Base-by-base conservation (phyloP, 2,797 vertebrate genomes). In the Echeneis naucrates region DNA sequence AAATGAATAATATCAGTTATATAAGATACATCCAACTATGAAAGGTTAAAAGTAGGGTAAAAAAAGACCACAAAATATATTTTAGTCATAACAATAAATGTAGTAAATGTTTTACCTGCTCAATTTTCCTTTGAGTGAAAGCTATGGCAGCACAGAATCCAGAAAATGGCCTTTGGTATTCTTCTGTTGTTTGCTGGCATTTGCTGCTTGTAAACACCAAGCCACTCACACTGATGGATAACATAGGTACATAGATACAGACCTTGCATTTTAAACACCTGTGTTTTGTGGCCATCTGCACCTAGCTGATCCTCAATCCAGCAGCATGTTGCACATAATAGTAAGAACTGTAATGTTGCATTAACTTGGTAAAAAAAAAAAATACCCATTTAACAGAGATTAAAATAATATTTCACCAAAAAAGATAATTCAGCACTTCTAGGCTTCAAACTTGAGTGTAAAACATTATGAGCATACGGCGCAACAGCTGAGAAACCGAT, bases 21-120 rank as follows among this genome's bases (percentile, higher is more conserved):
- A 75, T 62, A 69, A 72, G 35, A 21, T 68, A 65, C 64, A 77
- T 75, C 77, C 30, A 78, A 74, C 24, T 61, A 72, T 45, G n/a
- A 7, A 53, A 66, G 8, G 16, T 45, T 23, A 54, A 42, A 70
- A 2, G 6, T 57, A 4, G 54, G 26, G 62, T 72, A 78, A 77
- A 72, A 75, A 78, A 78, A 72, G 5, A 62, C 32, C 64, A 75
- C 5, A 83, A 77, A 73, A 84, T 73, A 70, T 33, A 19, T 64
- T 61, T 59, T 37, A 64, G 14, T 55, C 37, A 9, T 23, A 67
- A 16, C 12, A 57, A 33, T 35, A 57, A 17, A 75, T 33, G 10
- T 66, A 78, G 26, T 78, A 83, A 78, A 78, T 35, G 4, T 38
- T 32, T 54, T 16, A 73, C n/a, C 47, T 44, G 10, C 21, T 21